phyloP scores from a whole-genome alignment of 1,140 invertebrate species.

The Heterodera schachtii region DNA sequence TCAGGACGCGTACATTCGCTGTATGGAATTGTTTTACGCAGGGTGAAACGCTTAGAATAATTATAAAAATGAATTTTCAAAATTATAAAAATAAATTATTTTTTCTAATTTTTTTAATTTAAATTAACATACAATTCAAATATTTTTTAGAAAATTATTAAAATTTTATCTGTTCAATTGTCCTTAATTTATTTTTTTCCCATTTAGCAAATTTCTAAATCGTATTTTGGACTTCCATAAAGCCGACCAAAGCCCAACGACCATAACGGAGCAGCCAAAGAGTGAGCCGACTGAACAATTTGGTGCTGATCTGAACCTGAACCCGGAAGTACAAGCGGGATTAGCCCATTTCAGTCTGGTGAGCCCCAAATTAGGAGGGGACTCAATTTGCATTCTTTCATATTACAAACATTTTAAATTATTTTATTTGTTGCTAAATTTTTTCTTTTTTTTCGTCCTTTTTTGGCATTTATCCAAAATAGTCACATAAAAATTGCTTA shows the following conservation, averaged over 20 bases:
- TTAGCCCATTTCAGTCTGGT: constrained; percentile 20
- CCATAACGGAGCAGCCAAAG: neutral
- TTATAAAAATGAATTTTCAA: too few species aligned
- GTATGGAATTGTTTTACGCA: constrained; percentile 23
- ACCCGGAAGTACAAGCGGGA: constrained; percentile 2
- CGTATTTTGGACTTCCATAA: constrained; percentile 23
- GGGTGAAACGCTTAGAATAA: neutral
- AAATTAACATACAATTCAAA: too few species aligned
- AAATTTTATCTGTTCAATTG: too few species aligned
- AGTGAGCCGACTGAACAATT: too few species aligned
- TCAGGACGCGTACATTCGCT: neutral
- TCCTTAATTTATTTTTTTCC: too few species aligned
- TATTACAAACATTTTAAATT: neutral
- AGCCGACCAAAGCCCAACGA: constrained; percentile 2
- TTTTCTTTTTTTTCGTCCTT: neutral
- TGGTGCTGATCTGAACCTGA: neutral
- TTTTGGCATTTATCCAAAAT: too few species aligned
- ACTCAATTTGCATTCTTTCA: too few species aligned
- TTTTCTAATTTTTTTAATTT: too few species aligned
- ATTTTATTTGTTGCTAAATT: neutral
- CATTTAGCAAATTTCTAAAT: constrained; percentile 18
- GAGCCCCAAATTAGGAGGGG: neutral
- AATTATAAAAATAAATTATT: neutral
- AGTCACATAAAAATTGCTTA: too few species aligned
- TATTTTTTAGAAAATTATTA: too few species aligned